Evolutionary conservation across 2,113 vertebrate genomes (phyloP).

Genomic region (Colius striatus): DNA sequence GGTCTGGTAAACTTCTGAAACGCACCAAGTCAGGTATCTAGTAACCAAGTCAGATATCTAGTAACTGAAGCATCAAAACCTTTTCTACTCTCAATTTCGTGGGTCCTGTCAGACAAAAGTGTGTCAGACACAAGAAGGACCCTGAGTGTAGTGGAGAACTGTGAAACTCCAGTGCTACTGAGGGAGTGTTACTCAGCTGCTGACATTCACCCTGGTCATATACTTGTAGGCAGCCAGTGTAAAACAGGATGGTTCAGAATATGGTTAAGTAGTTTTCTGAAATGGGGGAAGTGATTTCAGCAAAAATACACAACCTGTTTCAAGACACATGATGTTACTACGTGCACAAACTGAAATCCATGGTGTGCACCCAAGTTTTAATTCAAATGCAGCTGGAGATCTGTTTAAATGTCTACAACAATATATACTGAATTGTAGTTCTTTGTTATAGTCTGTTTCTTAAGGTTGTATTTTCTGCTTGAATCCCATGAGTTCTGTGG

Average conservation of each 20-base stretch:
- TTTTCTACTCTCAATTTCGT: background rate
- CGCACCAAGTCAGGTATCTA: background rate
- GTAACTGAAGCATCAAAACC: background rate
- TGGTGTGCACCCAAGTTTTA: background rate
- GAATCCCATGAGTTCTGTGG: background rate
- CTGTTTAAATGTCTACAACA: background rate
- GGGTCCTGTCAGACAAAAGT: background rate
- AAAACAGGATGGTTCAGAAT: background rate
- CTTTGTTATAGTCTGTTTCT: background rate
- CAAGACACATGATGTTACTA: background rate
- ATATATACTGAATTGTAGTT: background rate
- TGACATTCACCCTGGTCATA: background rate
- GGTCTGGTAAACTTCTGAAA: background rate
- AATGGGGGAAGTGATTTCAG: background rate
- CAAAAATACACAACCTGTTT: background rate
- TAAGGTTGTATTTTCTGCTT: background rate
- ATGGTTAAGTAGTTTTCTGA: background rate
- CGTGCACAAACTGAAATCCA: background rate
- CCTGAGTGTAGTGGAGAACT: background rate
- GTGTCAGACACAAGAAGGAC: background rate
- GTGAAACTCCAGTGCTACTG: background rate
- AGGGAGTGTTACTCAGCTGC: background rate
- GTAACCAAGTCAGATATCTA: background rate
- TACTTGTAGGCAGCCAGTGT: background rate
- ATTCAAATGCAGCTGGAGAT: background rate